Evolutionary conservation across 1,140 invertebrate genomes (phyloP).

Genomic region (Saxidomus purpurata): DNA sequence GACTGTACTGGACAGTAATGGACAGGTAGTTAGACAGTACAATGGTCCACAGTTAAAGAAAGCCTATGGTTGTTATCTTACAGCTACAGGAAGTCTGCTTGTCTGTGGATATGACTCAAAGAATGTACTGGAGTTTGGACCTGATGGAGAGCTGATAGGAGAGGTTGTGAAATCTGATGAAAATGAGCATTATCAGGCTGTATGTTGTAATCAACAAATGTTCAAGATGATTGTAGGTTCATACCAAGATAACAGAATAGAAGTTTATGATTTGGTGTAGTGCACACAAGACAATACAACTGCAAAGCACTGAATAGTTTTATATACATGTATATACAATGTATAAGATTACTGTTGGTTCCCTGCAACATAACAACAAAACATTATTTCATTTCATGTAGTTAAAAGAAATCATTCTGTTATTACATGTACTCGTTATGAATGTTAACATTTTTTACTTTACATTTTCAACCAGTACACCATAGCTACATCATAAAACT

Average conservation of each 20-base stretch:
- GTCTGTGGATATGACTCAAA: neutral
- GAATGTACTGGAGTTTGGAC: conserved; percentile 1
- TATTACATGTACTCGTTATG: too few relatives aligned
- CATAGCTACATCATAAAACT: too few relatives aligned
- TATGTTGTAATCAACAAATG: neutral
- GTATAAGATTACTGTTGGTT: too few relatives aligned
- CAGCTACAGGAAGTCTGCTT: neutral
- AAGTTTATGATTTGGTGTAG: neutral
- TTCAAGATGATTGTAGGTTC: neutral
- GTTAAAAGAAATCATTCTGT: too few relatives aligned
- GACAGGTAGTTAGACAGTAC: neutral
- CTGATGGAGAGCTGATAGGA: conserved; percentile 1
- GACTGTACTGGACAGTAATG: neutral
- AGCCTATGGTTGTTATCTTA: neutral
- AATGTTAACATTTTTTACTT: too few relatives aligned
- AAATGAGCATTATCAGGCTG: neutral
- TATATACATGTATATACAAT: too few relatives aligned
- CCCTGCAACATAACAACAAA: too few relatives aligned
- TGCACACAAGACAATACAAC: too few relatives aligned
- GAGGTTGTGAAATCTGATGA: neutral
- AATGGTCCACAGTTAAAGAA: neutral
- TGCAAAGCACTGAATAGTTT: too few relatives aligned
- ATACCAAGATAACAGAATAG: neutral
- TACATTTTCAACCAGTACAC: too few relatives aligned
- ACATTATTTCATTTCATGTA: too few relatives aligned